Base-by-base conservation (phyloP, 2,888 invertebrate species). In the Andricus quercusramuli region DNA sequence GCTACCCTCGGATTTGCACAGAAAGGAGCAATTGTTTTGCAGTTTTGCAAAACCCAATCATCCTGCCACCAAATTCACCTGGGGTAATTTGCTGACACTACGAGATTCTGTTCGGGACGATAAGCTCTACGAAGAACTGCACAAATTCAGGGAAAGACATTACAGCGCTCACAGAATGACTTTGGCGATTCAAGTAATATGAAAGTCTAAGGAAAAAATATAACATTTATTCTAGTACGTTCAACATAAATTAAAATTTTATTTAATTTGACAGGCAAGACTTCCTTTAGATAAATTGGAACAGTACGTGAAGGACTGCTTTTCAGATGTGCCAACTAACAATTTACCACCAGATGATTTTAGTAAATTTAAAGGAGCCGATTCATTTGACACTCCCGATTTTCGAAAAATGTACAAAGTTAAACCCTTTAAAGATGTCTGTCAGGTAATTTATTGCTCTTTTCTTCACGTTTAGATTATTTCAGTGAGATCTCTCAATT, bases 101-200 rank as follows among this genome's bases (percentile, higher is more conserved):
- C 94, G 94, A 64, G 96, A 96, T 20, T 94, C 94, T 83, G 94
- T 96, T 29, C 93, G 94, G 17, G 96, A 96, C 84, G 95, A 96
- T 62, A 94, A 94, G 62, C 93, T 98, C 3, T 95, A 97, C 88
- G 91, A 94, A 44, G 94, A 95, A 3, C 94, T 97, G 9, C 96
- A 97, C 86, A 95, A 96, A 80, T 98, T 97, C 89, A 94, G 97
- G 59, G 94, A 94, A 88, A 93, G 95, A 32, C 96, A 97, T 91
- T 98, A 98, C 90, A 96, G 97, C 59, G 97, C 97, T 13, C 96
- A 98, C 88, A 94, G 97, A 85, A 98, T 98, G 98, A 97, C 96
- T 13, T 93, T 98, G 3, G 96, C 97, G 67, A 94, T 98, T 29
- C 97, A 97, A 93, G 96, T 96, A 47, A 89, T n/a, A 47, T 78